Conservation (phyloP, 2,113 vertebrate species). For the Psilopogon haemacephalus region DNA sequence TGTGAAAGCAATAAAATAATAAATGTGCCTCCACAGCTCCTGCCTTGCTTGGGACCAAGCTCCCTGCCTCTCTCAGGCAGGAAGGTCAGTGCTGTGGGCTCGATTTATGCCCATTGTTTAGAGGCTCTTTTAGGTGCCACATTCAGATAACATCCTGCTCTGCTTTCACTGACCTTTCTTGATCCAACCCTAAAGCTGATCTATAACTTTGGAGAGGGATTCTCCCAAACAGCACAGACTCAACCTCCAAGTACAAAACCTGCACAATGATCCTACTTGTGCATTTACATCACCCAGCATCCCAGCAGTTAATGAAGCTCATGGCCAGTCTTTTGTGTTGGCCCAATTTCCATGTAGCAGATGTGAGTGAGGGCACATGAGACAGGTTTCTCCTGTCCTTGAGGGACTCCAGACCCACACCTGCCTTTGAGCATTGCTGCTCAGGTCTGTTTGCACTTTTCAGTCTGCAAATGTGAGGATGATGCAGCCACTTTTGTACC, state of each 20-base stretch:
- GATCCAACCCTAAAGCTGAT: not conserved
- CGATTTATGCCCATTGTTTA: not conserved
- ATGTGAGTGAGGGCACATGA: not conserved
- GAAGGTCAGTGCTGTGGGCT: not conserved
- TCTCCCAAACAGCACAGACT: not conserved
- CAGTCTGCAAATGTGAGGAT: not conserved
- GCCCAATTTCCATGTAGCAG: not conserved
- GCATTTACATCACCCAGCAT: not conserved
- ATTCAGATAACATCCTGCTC: not conserved
- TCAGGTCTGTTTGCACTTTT: not conserved
- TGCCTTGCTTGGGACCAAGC: not conserved
- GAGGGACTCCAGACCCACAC: not conserved
- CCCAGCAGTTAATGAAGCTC: not conserved
- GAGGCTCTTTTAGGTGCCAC: not conserved
- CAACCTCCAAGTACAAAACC: not conserved
- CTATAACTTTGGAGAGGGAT: not conserved
- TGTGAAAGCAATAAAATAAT: slow-evolving; percentile 13
- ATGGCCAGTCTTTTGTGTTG: not conserved
- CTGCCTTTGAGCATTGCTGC: not conserved
- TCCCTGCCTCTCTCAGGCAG: not conserved
- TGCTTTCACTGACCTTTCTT: not conserved
- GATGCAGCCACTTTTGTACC: not conserved
- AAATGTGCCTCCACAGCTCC: not conserved
- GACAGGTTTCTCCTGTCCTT: not conserved
- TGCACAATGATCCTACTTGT: not conserved